Base-by-base conservation (phyloP, 2,113 vertebrate genomes). In the Cyprinodon tularosa region DNA sequence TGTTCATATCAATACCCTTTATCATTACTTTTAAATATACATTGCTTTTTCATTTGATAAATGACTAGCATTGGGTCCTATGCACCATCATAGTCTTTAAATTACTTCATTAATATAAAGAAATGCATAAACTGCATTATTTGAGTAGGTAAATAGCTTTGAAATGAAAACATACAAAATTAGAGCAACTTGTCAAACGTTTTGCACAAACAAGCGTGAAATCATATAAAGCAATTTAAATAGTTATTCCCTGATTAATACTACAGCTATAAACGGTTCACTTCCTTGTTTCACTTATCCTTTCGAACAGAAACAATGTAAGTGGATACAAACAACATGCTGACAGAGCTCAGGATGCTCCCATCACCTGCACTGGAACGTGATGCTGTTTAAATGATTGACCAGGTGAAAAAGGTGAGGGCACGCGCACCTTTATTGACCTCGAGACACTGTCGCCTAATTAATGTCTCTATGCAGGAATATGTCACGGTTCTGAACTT, bases 331-430 rank as follows among this genome's bases (percentile, higher is more conserved):
- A 71, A 20, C 61, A 61, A 65, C 77, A 74, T 80, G 84, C 70
- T 62, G 53, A 74, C 29, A 1, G 64, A 38, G 20, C 13, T 53
- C 71, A 47, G 77, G 83, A 20, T 74, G 83, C 62, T 39, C 9
- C 72, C 75, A 66, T 92, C 93, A 92, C 91, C 88, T 90, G 91
- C 78, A 53, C 80, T 10, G 82, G 71, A 95, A 95, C 88, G 91
- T 94, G 93, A 93, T 90, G 67, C 80, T 60, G 76, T 85, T 85
- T 89, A 86, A 88, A 93, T 89, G 82, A 92, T 87, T 89, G 87
- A 89, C 79, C 12, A 48, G 72, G 71, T 76, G 11, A 68, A 65
- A 29, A 71, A 70, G 78, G 74, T 73, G 53, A 37, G 76, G 63
- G 38, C 81, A 71, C 71, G 78, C 81, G 82, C 62, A 84, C 77